These are phyloP conservation scores for Rhinogobio ventralis DNA, from an alignment of 2,797 vertebrate genomes.

Conservation along the genomic window DNA sequence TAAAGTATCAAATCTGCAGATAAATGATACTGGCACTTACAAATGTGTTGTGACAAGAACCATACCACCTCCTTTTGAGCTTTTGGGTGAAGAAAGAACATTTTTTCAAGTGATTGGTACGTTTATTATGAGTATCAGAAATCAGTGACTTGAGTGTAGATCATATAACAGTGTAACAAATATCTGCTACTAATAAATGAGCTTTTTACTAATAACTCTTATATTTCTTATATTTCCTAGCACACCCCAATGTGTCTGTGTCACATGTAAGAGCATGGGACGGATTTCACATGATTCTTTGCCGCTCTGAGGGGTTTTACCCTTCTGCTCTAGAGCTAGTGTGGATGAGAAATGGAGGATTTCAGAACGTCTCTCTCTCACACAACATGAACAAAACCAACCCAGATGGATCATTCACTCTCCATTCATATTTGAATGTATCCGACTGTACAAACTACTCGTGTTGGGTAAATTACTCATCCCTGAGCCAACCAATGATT, in stretches of 20 bases:
- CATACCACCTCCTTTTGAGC: neutral
- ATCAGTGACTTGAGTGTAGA: neutral
- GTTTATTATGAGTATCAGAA: neutral
- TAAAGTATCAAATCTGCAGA: slow-evolving; percentile 46
- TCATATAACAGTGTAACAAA: neutral
- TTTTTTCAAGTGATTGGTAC: slow-evolving; percentile 36
- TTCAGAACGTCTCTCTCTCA: slow-evolving; percentile 29
- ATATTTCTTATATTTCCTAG: neutral
- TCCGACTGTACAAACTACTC: slow-evolving; percentile 9
- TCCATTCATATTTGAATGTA: slow-evolving; percentile 36
- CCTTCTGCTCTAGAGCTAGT: slow-evolving; percentile 37
- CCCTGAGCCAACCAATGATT: slow-evolving; percentile 33
- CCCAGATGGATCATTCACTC: slow-evolving; percentile 26
- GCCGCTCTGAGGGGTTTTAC: slow-evolving; percentile 39
- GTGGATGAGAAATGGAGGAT: slow-evolving; percentile 49
- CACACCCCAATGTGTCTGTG: slow-evolving; percentile 26
- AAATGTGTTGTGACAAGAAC: neutral
- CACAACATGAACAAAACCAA: neutral
- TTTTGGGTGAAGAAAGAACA: neutral
- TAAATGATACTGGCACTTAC: slow-evolving; percentile 34
- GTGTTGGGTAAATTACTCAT: slow-evolving; percentile 53
- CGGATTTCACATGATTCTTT: slow-evolving; percentile 8
- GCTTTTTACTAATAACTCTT: neutral
- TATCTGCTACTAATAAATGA: neutral
- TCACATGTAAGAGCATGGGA: neutral